These are phyloP conservation scores for Drosophila borborema DNA, from an alignment of 2,888 invertebrate genomes.

Conservation along the genomic window DNA sequence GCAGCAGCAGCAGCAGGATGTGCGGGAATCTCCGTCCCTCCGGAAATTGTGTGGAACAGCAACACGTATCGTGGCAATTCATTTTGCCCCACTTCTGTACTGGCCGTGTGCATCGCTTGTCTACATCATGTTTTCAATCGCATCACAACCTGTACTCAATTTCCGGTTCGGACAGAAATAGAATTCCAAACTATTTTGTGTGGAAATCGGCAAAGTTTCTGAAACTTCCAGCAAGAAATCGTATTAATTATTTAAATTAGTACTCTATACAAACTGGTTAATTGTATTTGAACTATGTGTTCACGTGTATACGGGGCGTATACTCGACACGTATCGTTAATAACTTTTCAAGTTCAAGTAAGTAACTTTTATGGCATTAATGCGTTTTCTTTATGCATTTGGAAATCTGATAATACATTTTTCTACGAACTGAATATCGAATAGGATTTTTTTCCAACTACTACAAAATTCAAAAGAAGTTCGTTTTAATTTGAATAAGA, in stretches of 20 bases:
- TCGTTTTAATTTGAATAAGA: not conserved
- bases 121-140: slow-evolving; percentile 67
- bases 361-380: not conserved
- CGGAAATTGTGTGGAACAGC: slow-evolving; percentile 78
- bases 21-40: slow-evolving; percentile 42
- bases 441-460: not conserved
- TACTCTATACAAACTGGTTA: not conserved
- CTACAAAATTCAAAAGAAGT: not conserved
- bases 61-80: slow-evolving; percentile 75
- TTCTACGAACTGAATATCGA: not conserved
- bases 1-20: slow-evolving; percentile 17
- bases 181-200: slow-evolving; percentile 41
- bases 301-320: not conserved
- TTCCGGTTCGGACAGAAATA: slow-evolving; percentile 41
- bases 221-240: slow-evolving; percentile 5
- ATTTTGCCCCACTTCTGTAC: slow-evolving; percentile 45
- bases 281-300: not conserved
- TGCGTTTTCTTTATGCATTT: not conserved
- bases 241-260: slow-evolving; percentile 22
- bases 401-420: not conserved
- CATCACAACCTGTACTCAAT: slow-evolving; percentile 50
- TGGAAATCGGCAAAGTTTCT: slow-evolving; percentile 30
- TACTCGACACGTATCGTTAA: not conserved
- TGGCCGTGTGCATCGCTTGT: slow-evolving; percentile 55
- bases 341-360: not conserved